Conservation (phyloP, 1,140 invertebrate genomes). For the Helicorthomorpha holstii region DNA sequence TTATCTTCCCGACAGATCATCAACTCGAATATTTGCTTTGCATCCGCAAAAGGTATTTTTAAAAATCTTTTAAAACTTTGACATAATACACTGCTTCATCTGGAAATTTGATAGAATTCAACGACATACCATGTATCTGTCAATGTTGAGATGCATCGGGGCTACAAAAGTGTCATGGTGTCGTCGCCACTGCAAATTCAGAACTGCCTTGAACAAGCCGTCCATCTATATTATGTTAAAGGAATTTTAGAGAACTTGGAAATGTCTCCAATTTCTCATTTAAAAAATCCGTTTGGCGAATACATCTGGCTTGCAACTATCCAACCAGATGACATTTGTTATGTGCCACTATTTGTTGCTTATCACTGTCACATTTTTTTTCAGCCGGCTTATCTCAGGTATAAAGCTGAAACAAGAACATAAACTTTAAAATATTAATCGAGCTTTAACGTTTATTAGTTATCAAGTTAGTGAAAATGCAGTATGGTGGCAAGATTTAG, state of each 20-base stretch:
- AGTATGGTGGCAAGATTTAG: conserved; percentile 65
- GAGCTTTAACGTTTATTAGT: conserved; percentile 1
- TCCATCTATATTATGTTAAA: conserved; percentile 55
- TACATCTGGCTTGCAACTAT: conserved; percentile 50
- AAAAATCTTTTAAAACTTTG: background rate
- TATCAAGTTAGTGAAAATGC: conserved; percentile 48
- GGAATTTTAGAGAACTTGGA: conserved; percentile 43
- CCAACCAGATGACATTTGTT: conserved; percentile 50
- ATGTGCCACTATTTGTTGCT: conserved; percentile 56
- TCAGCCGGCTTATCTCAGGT: conserved; percentile 53
- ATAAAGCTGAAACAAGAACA: conserved; percentile 23
- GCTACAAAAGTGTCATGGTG: conserved; percentile 42
- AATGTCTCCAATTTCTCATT: conserved; percentile 37
- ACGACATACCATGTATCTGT: conserved; percentile 48
- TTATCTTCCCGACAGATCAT: conserved; percentile 48
- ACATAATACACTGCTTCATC: conserved; percentile 3
- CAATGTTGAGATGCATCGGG: conserved; percentile 39
- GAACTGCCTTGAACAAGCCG: conserved; percentile 56
- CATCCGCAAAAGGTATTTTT: conserved; percentile 36
- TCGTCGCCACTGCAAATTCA: conserved; percentile 58
- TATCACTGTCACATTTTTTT: conserved; percentile 60
- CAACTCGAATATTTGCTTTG: conserved; percentile 46
- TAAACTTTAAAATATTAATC: too few species aligned
- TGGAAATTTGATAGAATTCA: conserved; percentile 33
- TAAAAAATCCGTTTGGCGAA: conserved; percentile 56